A percentile compares a stretch with the other conserved stretches of the same genome.
phyloP scores from a whole-genome alignment of 2,888 invertebrate genomes.

The Dolomedes plantarius region DNA sequence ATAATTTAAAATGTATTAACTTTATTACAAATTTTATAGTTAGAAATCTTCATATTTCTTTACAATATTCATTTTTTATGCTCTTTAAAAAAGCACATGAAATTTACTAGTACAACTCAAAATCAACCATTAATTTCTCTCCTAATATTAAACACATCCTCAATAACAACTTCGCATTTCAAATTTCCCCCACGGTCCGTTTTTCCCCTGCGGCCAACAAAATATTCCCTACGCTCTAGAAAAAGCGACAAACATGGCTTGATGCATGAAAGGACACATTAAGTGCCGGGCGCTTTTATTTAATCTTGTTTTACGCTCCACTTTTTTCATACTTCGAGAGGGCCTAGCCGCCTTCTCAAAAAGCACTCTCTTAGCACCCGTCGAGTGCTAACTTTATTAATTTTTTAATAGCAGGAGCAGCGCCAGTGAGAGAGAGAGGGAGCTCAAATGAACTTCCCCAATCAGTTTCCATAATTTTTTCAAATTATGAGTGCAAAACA shows the following conservation, averaged over 20 bases:
- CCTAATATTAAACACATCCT: not conserved
- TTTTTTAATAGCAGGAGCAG: conserved; percentile 50
- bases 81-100: not conserved
- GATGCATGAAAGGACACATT: conserved; percentile 20
- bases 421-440: too few relatives aligned
- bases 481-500: conserved; percentile 52
- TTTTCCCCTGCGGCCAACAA: conserved; percentile 9
- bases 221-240: not conserved
- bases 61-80: too few relatives aligned
- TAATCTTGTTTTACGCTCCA: conserved; percentile 53
- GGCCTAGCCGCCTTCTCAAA: conserved; percentile 27
- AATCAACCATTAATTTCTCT: not conserved
- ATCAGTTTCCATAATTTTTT: conserved; percentile 57
- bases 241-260: conserved; percentile 14
- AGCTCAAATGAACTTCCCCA: conserved; percentile 58
- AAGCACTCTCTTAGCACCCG: conserved; percentile 37
- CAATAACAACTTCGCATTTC: not conserved
- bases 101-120: not conserved
- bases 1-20: too few relatives aligned
- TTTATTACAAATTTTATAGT: too few relatives aligned
- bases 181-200: conserved; percentile 2
- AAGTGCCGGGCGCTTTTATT: conserved; percentile 43
- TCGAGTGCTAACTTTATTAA: conserved; percentile 62
- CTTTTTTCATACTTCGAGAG: conserved; percentile 32
- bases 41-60: too few relatives aligned